Evolutionary conservation across 2,113 vertebrate genomes (phyloP).

Genomic region (Delphinapterus leucas): DNA sequence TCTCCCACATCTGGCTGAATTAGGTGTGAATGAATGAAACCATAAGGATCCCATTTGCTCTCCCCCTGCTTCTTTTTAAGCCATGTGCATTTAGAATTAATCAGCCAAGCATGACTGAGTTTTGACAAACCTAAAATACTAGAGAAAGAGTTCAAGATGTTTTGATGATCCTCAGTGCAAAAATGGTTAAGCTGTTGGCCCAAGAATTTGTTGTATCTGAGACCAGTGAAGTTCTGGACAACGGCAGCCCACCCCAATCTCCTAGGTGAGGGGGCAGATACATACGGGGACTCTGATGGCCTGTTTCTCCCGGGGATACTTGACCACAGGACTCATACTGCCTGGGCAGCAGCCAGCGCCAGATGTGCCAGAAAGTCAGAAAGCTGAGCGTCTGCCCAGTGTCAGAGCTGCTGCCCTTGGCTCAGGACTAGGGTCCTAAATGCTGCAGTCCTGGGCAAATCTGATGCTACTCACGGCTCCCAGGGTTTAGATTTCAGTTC

Average conservation of each 20-base stretch:
- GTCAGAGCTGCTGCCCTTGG: not conserved
- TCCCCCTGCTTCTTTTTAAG: slow-evolving; percentile 63
- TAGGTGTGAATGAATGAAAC: slow-evolving; percentile 73
- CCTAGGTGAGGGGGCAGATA: not conserved
- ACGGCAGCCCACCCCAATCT: not conserved
- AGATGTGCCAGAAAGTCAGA: not conserved
- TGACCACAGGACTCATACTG: not conserved
- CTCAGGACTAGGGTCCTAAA: not conserved
- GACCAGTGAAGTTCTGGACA: not conserved
- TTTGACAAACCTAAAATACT: slow-evolving; percentile 69
- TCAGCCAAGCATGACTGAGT: slow-evolving; percentile 67
- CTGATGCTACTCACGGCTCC: not conserved
- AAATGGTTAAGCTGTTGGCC: slow-evolving; percentile 13
- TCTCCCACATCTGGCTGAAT: slow-evolving; percentile 47
- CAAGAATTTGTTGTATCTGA: not conserved
- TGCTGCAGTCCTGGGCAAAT: not conserved
- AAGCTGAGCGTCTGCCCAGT: not conserved
- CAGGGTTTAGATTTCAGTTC: not conserved
- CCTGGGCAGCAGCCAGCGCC: not conserved
- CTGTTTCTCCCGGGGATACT: not conserved
- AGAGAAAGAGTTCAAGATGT: slow-evolving; percentile 70
- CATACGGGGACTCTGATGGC: not conserved
- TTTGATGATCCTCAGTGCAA: slow-evolving; percentile 44
- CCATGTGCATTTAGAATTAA: slow-evolving; percentile 69
- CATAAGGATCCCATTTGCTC: slow-evolving; percentile 73